These are phyloP conservation scores for Chloropsis cyanopogon DNA, from an alignment of 2,113 vertebrate species.

Conservation along the genomic window DNA sequence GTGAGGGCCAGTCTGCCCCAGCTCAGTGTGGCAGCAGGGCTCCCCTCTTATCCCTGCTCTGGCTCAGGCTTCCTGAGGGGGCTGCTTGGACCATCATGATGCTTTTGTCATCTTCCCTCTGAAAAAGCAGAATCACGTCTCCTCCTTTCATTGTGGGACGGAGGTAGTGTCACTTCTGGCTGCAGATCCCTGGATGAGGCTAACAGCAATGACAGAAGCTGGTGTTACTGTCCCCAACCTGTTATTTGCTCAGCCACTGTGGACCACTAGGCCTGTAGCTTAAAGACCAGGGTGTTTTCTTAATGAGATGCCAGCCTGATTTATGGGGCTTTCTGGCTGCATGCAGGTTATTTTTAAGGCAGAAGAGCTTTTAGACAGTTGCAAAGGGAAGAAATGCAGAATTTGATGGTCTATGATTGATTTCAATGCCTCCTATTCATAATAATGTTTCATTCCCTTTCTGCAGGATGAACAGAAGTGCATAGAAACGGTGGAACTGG, in stretches of 20 bases:
- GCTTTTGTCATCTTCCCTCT: not conserved
- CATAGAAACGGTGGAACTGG: constrained; percentile 87
- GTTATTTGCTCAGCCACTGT: not conserved
- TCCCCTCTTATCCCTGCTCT: not conserved
- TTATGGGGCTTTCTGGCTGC: not conserved
- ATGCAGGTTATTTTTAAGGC: constrained; percentile 26
- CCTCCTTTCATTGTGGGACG: not conserved
- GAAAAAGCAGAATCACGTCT: not conserved
- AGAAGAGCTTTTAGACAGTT: not conserved
- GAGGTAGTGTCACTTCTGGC: not conserved
- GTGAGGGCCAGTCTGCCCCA: not conserved
- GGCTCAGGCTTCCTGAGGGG: not conserved
- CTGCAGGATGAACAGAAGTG: constrained; percentile 87
- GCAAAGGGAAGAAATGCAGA: not conserved
- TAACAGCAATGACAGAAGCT: not conserved
- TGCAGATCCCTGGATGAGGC: not conserved
- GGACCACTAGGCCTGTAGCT: not conserved
- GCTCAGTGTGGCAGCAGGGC: fast-evolving
- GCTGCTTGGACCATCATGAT: fast-evolving
- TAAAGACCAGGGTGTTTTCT: not conserved
- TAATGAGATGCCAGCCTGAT: not conserved
- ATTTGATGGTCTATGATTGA: constrained; percentile 8
- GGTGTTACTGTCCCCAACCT: not conserved
- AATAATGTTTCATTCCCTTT: not conserved
- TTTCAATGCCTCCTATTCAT: not conserved